Conservation (phyloP, 2,113 vertebrate genomes). For the Arvicanthis niloticus region DNA sequence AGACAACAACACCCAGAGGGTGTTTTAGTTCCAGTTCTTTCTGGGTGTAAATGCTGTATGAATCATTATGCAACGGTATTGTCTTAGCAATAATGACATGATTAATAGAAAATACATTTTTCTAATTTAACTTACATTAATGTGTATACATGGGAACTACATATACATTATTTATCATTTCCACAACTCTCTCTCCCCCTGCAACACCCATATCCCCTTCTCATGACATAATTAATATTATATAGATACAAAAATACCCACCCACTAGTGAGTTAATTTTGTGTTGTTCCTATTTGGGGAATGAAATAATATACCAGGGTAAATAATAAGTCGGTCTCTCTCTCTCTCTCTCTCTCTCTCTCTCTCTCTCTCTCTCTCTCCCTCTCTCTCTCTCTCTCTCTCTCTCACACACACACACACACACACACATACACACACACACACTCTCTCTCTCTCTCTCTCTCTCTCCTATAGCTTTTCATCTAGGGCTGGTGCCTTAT, state of each 20-base stretch:
- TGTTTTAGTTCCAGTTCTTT: neutral
- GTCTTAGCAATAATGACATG: neutral
- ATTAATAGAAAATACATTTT: neutral
- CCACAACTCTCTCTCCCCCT: neutral
- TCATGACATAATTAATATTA: neutral
- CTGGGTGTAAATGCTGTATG: neutral
- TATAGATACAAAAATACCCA: neutral
- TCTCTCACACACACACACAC: too few relatives aligned
- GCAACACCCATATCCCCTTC: neutral
- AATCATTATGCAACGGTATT: neutral
- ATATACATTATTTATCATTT: neutral
- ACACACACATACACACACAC: too few relatives aligned
- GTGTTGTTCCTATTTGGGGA: neutral
- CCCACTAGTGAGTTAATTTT: neutral
- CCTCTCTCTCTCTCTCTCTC: neutral
- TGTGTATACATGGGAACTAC: neutral
- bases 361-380: too few relatives aligned
- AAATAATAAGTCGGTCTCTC: neutral
- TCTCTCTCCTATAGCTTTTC: neutral
- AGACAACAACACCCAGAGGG: neutral
- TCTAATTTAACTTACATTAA: neutral
- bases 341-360: too few relatives aligned
- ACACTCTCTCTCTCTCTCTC: neutral
- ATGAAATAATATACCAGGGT: neutral
- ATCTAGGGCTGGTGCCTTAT: neutral